Conservation (phyloP, 2,888 invertebrate species). For the Lobophora halterata region DNA sequence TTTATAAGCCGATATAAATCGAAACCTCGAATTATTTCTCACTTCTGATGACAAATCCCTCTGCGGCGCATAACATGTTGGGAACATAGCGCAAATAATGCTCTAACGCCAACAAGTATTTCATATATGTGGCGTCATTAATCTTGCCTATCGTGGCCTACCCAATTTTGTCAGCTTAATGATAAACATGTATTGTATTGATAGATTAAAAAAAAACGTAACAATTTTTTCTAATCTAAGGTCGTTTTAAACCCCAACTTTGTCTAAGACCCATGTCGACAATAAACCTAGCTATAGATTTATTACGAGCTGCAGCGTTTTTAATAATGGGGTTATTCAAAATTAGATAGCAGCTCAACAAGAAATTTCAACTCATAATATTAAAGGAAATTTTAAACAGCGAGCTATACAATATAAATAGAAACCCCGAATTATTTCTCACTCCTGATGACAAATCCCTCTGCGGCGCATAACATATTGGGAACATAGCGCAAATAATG, state of each 20-base stretch:
- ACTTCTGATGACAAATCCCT: conserved; percentile 21
- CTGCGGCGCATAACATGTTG: conserved; percentile 23
- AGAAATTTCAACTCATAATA: conserved; percentile 1
- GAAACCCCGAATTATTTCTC: conserved; percentile 11
- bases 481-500: conserved; percentile 30
- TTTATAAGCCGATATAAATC: conserved; percentile 15
- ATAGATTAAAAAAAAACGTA: too few species aligned
- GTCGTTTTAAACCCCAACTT: too few species aligned
- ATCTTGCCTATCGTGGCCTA: conserved; percentile 51
- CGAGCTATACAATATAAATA: conserved; percentile 3
- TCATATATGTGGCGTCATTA: conserved; percentile 53
- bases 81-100: conserved; percentile 30
- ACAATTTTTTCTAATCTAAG: too few species aligned
- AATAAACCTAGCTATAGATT: too few species aligned
- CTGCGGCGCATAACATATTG: conserved; percentile 24
- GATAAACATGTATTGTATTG: too few species aligned
- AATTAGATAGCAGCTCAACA: too few species aligned
- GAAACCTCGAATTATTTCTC: conserved; percentile 10
- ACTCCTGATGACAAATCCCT: conserved; percentile 21
- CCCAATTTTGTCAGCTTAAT: too few species aligned
- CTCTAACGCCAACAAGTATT: conserved; percentile 38
- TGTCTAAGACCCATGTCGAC: too few species aligned
- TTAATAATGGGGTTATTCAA: too few species aligned
- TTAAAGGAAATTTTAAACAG: conserved; percentile 1
- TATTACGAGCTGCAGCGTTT: too few species aligned